Conservation (phyloP, 1,140 invertebrate species). For the Monochamus saltuarius region DNA sequence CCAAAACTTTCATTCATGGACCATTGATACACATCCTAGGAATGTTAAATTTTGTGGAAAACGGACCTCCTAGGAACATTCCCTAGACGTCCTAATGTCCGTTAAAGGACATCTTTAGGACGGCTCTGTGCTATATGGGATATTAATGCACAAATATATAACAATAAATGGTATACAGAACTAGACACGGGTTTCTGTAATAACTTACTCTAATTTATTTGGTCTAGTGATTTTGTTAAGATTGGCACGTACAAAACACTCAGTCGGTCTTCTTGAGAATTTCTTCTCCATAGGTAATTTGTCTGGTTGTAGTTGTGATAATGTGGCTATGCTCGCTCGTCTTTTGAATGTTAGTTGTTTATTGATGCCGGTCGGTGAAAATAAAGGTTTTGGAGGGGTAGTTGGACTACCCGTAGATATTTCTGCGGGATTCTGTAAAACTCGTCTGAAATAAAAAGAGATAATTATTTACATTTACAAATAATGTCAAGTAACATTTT, state of each 20-base stretch:
- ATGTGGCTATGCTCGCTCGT: constrained; percentile 47
- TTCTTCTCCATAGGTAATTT: constrained; percentile 28
- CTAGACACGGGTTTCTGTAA: too few relatives aligned
- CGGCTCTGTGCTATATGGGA: too few relatives aligned
- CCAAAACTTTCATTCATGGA: too few relatives aligned
- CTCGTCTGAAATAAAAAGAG: constrained; percentile 34
- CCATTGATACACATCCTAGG: too few relatives aligned
- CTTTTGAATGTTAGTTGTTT: constrained; percentile 33
- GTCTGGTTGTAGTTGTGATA: constrained; percentile 30
- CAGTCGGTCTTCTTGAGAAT: constrained; percentile 44
- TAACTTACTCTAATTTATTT: constrained; percentile 46
- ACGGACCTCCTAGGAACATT: too few relatives aligned
- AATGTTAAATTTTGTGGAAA: too few relatives aligned
- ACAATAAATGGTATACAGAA: too few relatives aligned
- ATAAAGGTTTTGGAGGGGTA: constrained; percentile 20
- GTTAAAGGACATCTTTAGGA: too few relatives aligned
- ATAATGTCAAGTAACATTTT: too few relatives aligned
- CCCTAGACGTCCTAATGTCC: too few relatives aligned
- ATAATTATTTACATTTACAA: not conserved
- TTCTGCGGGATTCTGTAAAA: constrained; percentile 42
- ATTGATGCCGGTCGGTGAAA: constrained; percentile 4
- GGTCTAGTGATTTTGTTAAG: constrained; percentile 35
- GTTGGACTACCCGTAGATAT: constrained; percentile 16
- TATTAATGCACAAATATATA: too few relatives aligned
- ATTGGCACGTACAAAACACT: constrained; percentile 37